Percentiles rank a stretch among this genome's conserved stretches.
Conservation (phyloP, 2,113 vertebrate genomes). For the Nothocercus julius region DNA sequence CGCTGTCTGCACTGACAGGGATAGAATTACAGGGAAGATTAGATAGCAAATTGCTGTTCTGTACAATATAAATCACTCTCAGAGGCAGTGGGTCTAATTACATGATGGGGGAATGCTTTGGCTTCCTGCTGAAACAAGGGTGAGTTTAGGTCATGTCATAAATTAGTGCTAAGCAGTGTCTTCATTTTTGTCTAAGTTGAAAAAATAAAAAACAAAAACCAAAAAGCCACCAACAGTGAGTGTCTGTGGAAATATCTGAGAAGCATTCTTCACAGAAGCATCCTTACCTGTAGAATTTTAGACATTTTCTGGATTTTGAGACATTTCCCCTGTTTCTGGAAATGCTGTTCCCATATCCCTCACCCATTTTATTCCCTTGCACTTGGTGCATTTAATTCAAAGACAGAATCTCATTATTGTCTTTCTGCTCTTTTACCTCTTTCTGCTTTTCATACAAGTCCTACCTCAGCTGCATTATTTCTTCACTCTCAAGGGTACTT, state of each 20-base stretch:
- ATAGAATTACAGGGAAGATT: conserved; percentile 75
- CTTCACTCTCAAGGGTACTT: background rate
- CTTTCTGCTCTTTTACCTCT: background rate
- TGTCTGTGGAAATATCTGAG: background rate
- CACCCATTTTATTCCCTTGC: background rate
- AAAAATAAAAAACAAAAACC: background rate
- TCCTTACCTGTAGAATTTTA: conserved; percentile 21
- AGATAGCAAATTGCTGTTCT: conserved; percentile 74
- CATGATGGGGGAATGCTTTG: conserved; percentile 67
- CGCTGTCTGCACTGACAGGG: conserved; percentile 67
- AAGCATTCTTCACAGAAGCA: conserved; percentile 6
- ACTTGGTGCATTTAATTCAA: background rate
- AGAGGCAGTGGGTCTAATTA: conserved; percentile 68
- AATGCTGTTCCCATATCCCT: background rate
- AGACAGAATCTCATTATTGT: background rate
- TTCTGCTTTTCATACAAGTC: background rate
- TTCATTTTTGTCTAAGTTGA: conserved; percentile 26
- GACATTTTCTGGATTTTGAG: conserved; percentile 2
- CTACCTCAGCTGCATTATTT: background rate
- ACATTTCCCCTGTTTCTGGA: background rate
- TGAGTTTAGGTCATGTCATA: conserved; percentile 54
- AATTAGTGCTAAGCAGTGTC: conserved; percentile 54
- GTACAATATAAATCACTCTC: conserved; percentile 58
- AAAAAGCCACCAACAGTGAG: background rate
- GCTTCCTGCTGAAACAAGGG: conserved; percentile 47